Evolutionary conservation across 2,888 invertebrate genomes (phyloP).

Genomic region (Pseudanteris insignis): DNA sequence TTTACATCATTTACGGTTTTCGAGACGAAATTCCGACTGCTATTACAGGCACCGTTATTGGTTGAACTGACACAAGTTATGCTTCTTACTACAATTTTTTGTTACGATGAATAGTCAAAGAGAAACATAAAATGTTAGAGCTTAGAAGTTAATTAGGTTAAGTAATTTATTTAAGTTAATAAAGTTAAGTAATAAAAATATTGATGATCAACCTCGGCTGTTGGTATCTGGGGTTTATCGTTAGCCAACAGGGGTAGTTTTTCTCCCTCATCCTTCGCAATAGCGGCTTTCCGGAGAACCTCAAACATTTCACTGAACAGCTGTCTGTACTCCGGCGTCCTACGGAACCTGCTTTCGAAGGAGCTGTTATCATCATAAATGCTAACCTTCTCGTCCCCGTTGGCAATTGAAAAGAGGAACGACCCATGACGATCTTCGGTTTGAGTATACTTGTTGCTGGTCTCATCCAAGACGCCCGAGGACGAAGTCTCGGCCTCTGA

Average conservation of each 20-base stretch:
- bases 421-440: conserved; percentile 84
- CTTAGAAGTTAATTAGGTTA: too few species aligned
- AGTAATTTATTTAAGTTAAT: too few species aligned
- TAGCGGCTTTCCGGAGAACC: conserved; percentile 83
- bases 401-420: conserved; percentile 84
- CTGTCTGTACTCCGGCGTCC: conserved; percentile 82
- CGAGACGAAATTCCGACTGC: too few species aligned
- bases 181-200: too few species aligned
- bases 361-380: conserved; percentile 82
- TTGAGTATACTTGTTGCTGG: conserved; percentile 80
- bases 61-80: too few species aligned
- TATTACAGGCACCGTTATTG: too few species aligned
- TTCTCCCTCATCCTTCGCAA: conserved; percentile 83
- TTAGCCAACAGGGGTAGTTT: conserved; percentile 77
- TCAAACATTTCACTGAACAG: conserved; percentile 86
- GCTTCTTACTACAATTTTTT: too few species aligned
- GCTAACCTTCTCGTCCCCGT: conserved; percentile 86
- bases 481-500: conserved; percentile 88
- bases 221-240: conserved; percentile 12
- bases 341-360: conserved; percentile 83
- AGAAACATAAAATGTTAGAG: too few species aligned
- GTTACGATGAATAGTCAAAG: too few species aligned
- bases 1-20: too few species aligned
- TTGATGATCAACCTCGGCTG: neutral
- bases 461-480: conserved; percentile 85